phyloP scores from a whole-genome alignment of 1,140 invertebrate species.

The Zaprionus ghesquierei region DNA sequence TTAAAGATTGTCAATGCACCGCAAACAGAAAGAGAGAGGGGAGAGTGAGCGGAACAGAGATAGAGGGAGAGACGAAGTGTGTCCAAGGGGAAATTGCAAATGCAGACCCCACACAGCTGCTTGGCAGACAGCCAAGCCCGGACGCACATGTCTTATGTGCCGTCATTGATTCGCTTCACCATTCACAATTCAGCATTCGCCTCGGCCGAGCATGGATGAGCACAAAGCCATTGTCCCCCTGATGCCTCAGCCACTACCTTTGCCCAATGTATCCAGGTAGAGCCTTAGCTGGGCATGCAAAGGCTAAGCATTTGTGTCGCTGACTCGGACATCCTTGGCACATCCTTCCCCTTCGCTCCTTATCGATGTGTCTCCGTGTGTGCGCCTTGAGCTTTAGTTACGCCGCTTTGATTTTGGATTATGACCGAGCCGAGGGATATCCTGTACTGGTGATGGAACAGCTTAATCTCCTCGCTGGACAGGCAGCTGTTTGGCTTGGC shows the following conservation, averaged over 20 bases:
- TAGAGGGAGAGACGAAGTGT: background rate
- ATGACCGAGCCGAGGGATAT: conserved; percentile 18
- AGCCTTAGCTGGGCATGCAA: conserved; percentile 17
- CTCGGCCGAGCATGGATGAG: background rate
- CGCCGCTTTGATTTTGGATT: conserved; percentile 72
- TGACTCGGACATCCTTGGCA: conserved; percentile 48
- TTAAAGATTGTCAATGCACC: conserved; percentile 3
- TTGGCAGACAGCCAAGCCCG: conserved; percentile 16
- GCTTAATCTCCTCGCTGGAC: conserved; percentile 52
- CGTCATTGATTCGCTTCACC: conserved; percentile 48
- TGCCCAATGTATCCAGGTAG: conserved; percentile 49
- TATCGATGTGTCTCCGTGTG: background rate
- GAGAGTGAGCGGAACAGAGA: background rate
- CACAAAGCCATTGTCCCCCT: conserved; percentile 60
- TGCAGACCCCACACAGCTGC: conserved; percentile 11
- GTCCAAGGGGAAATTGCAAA: background rate
- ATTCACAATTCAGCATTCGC: conserved; percentile 42
- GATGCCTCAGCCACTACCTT: background rate
- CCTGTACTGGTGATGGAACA: conserved; percentile 35
- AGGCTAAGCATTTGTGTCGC: conserved; percentile 50
- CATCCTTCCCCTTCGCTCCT: conserved; percentile 18
- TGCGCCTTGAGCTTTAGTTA: conserved; percentile 64
- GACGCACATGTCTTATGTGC: conserved; percentile 49
- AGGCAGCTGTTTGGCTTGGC: conserved; percentile 38
- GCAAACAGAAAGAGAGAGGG: background rate